Base-by-base conservation (phyloP, 2,888 invertebrate species). In the Lymantria dispar region DNA sequence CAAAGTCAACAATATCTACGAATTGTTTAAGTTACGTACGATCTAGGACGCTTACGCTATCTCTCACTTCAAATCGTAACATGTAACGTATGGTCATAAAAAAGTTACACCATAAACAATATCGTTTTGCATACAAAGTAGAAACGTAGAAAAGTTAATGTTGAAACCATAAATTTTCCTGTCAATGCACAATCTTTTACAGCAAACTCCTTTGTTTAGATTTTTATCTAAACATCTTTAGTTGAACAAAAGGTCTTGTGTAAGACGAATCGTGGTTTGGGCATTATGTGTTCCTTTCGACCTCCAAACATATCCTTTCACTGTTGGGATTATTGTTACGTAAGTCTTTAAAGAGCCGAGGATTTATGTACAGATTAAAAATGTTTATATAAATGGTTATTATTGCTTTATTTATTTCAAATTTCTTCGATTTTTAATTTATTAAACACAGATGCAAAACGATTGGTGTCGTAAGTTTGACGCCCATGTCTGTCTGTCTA, bases 301-400 rank as follows among this genome's bases (percentile, higher is more conserved):
- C 69, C 69, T 72, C 66, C 65, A 63, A 56, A 37, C 51, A 52
- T 62, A 68, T 76, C 76, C 75, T 75, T 75, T 76, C 74, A 73
- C 72, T 67, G 43, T 15, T 43, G n/a, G n/a, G 15, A 29, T 42
- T 29, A n/a, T 0, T 22, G 22, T 22, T 22, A 22, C 22, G 3
- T 22, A 22, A 22, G 3, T 22, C 5, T 3, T 22, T 22, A 22
- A 22, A 22, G 22, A 22, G 22, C 22, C 22, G 22, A 22, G 22
- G 5, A 22, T 22, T 38, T 33, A 33, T 33, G 22, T 10, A 10
- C 38, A n/a, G 38, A 36, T 48, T 43, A 31, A 41, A 7, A 30
- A 30, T 29, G 33, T 48, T 43, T 48, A 39, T 43, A 12, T 48
- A 13, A 44, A 33, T 3, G 3, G 2, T 22, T 22, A 22, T 5